Percentiles rank a stretch among this genome's conserved stretches.
Evolutionary conservation across 1,140 invertebrate genomes (phyloP).

Genomic region (Drosophila murphyi): DNA sequence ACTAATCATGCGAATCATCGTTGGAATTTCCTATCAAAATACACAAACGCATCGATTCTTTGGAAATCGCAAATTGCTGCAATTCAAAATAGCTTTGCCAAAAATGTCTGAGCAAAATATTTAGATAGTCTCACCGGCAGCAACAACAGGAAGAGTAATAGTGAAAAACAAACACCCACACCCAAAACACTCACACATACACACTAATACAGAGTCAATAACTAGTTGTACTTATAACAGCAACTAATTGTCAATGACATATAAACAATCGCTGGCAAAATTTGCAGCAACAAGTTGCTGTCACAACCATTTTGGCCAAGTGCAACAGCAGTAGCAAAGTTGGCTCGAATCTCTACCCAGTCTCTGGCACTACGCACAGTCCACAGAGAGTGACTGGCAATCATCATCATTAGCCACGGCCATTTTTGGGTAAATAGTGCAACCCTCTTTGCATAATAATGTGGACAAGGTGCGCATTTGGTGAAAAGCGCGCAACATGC

Average conservation of each 20-base stretch:
- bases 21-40: slow-evolving; percentile 12
- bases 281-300: slow-evolving; percentile 57
- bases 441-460: slow-evolving; percentile 83
- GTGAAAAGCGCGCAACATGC: slow-evolving; percentile 81
- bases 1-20: slow-evolving; percentile 12
- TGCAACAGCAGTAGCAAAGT: slow-evolving; percentile 56
- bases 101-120: slow-evolving; percentile 44
- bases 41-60: slow-evolving; percentile 13
- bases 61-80: background rate
- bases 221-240: slow-evolving; percentile 44
- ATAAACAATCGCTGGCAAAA: slow-evolving; percentile 68
- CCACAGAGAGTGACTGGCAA: slow-evolving; percentile 45
- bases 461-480: slow-evolving; percentile 77
- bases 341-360: slow-evolving; percentile 32
- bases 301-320: slow-evolving; percentile 50
- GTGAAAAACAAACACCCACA: slow-evolving; percentile 14
- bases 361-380: slow-evolving; percentile 26
- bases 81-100: background rate
- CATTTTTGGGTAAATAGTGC: slow-evolving; percentile 83
- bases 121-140: slow-evolving; percentile 18
- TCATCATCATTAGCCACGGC: slow-evolving; percentile 81
- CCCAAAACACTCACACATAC: slow-evolving; percentile 5
- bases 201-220: slow-evolving; percentile 5
- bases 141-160: slow-evolving; percentile 11
- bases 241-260: slow-evolving; percentile 80